Evolutionary conservation across 2,888 invertebrate genomes (phyloP).

Genomic region (Sipunculus nudus): DNA sequence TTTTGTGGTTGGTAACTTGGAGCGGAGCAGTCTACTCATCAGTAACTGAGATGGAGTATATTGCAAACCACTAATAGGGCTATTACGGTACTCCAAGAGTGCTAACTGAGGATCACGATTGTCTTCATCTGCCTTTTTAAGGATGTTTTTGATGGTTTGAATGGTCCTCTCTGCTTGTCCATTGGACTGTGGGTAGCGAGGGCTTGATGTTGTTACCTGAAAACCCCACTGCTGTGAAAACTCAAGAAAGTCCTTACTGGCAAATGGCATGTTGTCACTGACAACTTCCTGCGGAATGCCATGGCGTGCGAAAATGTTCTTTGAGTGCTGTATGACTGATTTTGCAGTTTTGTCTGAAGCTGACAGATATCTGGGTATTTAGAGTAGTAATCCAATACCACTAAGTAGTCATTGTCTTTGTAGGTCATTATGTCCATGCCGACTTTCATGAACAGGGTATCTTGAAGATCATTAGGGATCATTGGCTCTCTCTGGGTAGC

Average conservation of each 20-base stretch:
- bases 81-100: constrained; percentile 32
- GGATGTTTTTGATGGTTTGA: constrained; percentile 27
- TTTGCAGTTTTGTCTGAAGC: constrained; percentile 31
- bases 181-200: constrained; percentile 29
- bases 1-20: constrained; percentile 20
- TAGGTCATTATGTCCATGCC: constrained; percentile 28
- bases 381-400: constrained; percentile 39
- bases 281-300: constrained; percentile 35
- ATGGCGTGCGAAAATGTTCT: constrained; percentile 30
- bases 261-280: constrained; percentile 37
- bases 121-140: constrained; percentile 27
- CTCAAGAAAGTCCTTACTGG: constrained; percentile 11
- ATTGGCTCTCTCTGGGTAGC: constrained; percentile 23
- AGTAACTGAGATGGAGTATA: constrained; percentile 35
- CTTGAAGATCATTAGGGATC: constrained; percentile 17
- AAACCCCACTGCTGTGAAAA: constrained; percentile 27
- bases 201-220: constrained; percentile 19
- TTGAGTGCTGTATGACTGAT: constrained; percentile 23
- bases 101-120: constrained; percentile 31
- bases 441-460: constrained; percentile 33
- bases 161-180: constrained; percentile 26
- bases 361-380: constrained; percentile 38
- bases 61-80: constrained; percentile 29
- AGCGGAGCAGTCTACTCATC: constrained; percentile 30
- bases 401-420: constrained; percentile 23